A percentile compares a stretch with the other conserved stretches of the same genome.
phyloP scores from a whole-genome alignment of 2,113 vertebrate genomes.

The Stigmatopora argus region DNA sequence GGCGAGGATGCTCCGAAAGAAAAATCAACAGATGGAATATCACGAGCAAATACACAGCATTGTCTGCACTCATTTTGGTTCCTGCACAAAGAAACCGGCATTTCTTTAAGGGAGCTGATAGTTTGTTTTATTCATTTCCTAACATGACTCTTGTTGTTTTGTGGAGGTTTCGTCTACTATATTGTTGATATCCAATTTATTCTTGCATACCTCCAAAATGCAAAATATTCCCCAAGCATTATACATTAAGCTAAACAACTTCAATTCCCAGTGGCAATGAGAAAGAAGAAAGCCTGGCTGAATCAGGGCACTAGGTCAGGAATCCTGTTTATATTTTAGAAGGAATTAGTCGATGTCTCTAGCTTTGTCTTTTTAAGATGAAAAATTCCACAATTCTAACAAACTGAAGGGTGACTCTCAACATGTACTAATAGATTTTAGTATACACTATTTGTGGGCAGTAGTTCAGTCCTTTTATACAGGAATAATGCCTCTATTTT shows the following conservation, averaged over 20 bases:
- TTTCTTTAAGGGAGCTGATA: background rate
- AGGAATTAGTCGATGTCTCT: constrained; percentile 49
- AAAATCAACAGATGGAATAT: constrained; percentile 3
- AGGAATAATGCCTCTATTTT: constrained; percentile 2
- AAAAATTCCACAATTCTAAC: too few relatives aligned
- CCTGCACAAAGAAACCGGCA: background rate
- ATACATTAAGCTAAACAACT: constrained; percentile 31
- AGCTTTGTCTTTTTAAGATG: constrained; percentile 19
- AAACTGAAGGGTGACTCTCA: background rate
- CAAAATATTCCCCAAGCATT: background rate
- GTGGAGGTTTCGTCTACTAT: constrained; percentile 18
- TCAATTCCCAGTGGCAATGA: constrained; percentile 23
- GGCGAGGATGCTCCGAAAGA: background rate
- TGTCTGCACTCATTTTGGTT: background rate
- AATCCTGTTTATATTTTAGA: constrained; percentile 38
- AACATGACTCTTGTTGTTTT: background rate
- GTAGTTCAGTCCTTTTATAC: background rate
- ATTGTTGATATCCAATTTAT: constrained; percentile 27
- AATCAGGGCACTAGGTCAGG: constrained; percentile 62
- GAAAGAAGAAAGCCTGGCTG: constrained; percentile 33
- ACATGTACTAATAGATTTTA: background rate
- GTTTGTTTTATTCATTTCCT: background rate
- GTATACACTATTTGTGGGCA: background rate
- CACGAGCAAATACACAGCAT: background rate
- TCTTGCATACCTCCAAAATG: constrained; percentile 20